Evolutionary conservation across 1,140 invertebrate genomes (phyloP).

Genomic region (Drosophila varians): DNA sequence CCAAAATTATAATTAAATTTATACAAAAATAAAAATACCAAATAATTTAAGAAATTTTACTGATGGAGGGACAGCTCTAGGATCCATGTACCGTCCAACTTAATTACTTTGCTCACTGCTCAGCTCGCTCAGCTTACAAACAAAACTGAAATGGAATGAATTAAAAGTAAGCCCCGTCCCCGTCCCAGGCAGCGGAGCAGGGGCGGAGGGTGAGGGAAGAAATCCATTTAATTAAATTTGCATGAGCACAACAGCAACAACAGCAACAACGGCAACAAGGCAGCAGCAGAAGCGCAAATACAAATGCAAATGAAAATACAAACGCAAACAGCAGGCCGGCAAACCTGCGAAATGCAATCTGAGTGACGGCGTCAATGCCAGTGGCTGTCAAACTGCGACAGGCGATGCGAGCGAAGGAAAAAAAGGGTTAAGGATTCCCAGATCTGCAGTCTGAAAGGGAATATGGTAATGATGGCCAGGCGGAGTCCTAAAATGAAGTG

Average conservation of each 20-base stretch:
- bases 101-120: slow-evolving; percentile 43
- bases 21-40: neutral
- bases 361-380: slow-evolving; percentile 52
- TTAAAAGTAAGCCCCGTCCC: slow-evolving; percentile 36
- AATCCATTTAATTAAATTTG: slow-evolving; percentile 55
- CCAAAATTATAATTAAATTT: slow-evolving; percentile 39
- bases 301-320: slow-evolving; percentile 40
- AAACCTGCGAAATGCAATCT: slow-evolving; percentile 36
- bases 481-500: slow-evolving; percentile 2
- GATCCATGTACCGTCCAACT: slow-evolving; percentile 26
- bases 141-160: slow-evolving; percentile 52
- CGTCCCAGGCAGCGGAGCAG: neutral
- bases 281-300: slow-evolving; percentile 16
- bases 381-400: slow-evolving; percentile 63
- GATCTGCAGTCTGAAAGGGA: slow-evolving; percentile 17
- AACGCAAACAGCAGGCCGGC: slow-evolving; percentile 17
- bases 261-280: neutral
- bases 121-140: slow-evolving; percentile 29
- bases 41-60: slow-evolving; percentile 7
- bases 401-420: neutral
- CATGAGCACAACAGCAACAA: slow-evolving; percentile 33
- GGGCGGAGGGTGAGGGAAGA: neutral
- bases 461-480: slow-evolving; percentile 31
- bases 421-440: slow-evolving; percentile 29
- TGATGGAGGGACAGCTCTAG: neutral